Evolutionary conservation across 2,888 invertebrate genomes (phyloP).

Genomic region (Acholoe squamosa): DNA sequence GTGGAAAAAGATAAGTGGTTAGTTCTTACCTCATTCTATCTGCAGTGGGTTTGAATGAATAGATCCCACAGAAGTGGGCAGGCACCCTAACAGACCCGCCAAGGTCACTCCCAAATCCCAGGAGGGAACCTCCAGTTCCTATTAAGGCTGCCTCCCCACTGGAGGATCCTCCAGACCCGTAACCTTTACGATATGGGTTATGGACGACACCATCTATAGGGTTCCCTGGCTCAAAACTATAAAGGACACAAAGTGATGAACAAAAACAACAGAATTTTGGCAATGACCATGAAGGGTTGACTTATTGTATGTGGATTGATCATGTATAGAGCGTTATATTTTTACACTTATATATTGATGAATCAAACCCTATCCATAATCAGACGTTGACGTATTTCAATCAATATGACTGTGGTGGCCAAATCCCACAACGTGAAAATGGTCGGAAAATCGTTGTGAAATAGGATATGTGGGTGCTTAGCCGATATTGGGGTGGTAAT

Average conservation of each 20-base stretch:
- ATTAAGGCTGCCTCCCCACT: constrained; percentile 49
- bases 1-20: too few species aligned
- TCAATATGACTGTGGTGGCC: neutral
- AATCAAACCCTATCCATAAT: neutral
- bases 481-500: too few species aligned
- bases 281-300: too few species aligned
- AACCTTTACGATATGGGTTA: neutral
- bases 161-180: constrained; percentile 34
- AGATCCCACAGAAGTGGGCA: constrained; percentile 62
- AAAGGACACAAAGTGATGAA: too few species aligned
- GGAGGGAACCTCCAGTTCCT: constrained; percentile 76
- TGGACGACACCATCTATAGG: constrained; percentile 22
- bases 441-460: too few species aligned
- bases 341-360: neutral
- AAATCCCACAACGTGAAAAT: neutral
- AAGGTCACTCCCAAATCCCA: constrained; percentile 41
- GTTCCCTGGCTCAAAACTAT: constrained; percentile 38
- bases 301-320: too few species aligned
- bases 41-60: constrained; percentile 83
- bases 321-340: too few species aligned
- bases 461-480: too few species aligned
- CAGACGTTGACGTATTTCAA: neutral
- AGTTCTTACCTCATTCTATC: constrained; percentile 78
- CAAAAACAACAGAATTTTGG: too few species aligned
- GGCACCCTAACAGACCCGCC: constrained; percentile 28